A percentile compares a stretch with the other conserved stretches of the same genome.
phyloP scores from a whole-genome alignment of 2,113 vertebrate species.

The Telmatochromis sp. region DNA sequence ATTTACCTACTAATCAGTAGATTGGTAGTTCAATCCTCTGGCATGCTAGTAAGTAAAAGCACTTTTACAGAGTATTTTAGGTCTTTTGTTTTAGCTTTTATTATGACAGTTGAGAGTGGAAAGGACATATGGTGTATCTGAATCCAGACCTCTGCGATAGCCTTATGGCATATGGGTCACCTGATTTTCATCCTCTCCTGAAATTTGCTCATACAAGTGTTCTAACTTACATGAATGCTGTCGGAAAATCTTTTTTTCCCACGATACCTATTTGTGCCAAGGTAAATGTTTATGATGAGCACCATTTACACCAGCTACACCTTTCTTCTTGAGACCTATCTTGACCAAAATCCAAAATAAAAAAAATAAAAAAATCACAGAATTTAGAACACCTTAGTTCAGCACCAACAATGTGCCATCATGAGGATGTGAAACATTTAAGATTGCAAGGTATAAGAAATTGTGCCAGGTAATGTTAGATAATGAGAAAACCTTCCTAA shows the following conservation, averaged over 20 bases:
- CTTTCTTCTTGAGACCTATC: neutral
- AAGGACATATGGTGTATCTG: neutral
- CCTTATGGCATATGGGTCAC: neutral
- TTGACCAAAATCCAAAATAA: neutral
- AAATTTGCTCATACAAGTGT: neutral
- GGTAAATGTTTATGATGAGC: neutral
- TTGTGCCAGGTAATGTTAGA: neutral
- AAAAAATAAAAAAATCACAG: neutral
- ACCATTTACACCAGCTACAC: neutral
- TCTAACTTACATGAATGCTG: neutral
- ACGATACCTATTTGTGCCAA: neutral
- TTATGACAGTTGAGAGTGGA: neutral
- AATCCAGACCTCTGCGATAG: neutral
- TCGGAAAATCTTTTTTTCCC: neutral
- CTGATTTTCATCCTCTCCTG: neutral
- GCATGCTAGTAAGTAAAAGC: neutral
- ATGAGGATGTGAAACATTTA: neutral
- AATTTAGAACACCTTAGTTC: neutral
- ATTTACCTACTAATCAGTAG: neutral
- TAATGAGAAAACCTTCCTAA: neutral
- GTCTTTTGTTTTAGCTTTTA: neutral
- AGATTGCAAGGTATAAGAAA: neutral
- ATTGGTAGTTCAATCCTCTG: neutral
- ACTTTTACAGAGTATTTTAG: neutral
- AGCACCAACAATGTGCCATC: neutral